Conservation (phyloP, 2,113 vertebrate genomes). For the Pelobates fuscus region DNA sequence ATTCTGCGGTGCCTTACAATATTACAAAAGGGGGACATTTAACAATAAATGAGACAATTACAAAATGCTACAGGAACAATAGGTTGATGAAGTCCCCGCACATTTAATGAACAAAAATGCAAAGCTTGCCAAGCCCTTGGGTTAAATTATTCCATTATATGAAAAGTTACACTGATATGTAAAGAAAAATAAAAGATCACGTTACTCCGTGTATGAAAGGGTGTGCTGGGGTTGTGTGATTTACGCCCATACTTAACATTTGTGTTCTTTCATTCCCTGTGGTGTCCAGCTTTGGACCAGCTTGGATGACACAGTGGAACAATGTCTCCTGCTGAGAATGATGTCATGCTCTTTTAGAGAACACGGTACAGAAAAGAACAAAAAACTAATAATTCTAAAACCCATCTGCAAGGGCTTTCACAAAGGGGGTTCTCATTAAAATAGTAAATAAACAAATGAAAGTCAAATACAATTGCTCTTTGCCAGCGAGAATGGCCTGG, state of each 20-base stretch:
- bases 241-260: background rate
- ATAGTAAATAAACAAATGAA: constrained; percentile 8
- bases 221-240: background rate
- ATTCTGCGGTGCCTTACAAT: no score
- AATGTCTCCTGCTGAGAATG: constrained; percentile 28
- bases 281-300: background rate
- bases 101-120: no score
- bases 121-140: background rate
- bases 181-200: background rate
- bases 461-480: constrained; percentile 11
- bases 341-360: constrained; percentile 7
- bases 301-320: constrained; percentile 29
- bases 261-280: background rate
- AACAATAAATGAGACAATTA: no score
- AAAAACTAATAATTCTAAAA: background rate
- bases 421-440: constrained; percentile 14
- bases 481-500: background rate
- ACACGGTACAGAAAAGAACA: constrained; percentile 11
- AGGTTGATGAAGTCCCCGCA: no score
- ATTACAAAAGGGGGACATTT: no score
- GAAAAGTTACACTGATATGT: background rate
- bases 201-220: background rate
- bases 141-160: background rate
- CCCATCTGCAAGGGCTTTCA: background rate
- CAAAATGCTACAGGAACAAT: no score